Percentiles rank a stretch among this genome's conserved stretches.
Conservation (phyloP, 2,113 vertebrate species). For the Hassar affinis region DNA sequence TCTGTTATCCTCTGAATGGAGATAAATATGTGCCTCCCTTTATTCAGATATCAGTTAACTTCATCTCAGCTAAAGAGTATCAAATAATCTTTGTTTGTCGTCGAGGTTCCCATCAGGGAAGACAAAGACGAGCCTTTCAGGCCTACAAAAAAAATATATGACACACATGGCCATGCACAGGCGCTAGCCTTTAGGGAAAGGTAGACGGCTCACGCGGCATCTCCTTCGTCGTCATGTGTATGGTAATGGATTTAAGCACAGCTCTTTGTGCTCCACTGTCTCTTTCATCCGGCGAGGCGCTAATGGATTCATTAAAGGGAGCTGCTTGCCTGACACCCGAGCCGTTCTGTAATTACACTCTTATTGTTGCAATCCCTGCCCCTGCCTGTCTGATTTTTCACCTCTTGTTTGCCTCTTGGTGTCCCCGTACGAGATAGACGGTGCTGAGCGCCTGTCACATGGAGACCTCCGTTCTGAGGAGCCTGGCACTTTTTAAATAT, state of each 20-base stretch:
- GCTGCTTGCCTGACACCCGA: slow-evolving; percentile 25
- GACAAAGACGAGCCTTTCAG: not conserved
- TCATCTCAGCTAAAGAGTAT: not conserved
- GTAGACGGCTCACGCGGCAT: slow-evolving; percentile 1
- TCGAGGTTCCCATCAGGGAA: not conserved
- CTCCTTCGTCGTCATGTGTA: slow-evolving; percentile 8
- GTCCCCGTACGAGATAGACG: not conserved
- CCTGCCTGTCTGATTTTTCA: slow-evolving; percentile 33
- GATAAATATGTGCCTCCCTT: not conserved
- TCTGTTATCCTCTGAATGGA: slow-evolving; percentile 2
- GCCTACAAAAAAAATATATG: not conserved
- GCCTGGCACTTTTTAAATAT: slow-evolving; percentile 47
- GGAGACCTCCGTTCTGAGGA: slow-evolving; percentile 19
- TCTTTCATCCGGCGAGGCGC: slow-evolving; percentile 30
- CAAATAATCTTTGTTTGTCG: not conserved
- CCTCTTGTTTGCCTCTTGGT: slow-evolving; percentile 1
- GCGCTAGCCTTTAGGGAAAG: slow-evolving; percentile 14
- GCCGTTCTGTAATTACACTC: slow-evolving; percentile 39
- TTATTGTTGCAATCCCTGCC: slow-evolving; percentile 27
- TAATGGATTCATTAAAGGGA: slow-evolving; percentile 53
- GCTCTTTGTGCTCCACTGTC: slow-evolving; percentile 38
- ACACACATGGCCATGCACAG: not conserved
- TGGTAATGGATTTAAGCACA: slow-evolving; percentile 33
- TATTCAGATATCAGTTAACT: slow-evolving; percentile 5
- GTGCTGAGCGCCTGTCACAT: slow-evolving; percentile 14